phyloP scores from a whole-genome alignment of 2,888 invertebrate species.

The Caradrina kadenii region DNA sequence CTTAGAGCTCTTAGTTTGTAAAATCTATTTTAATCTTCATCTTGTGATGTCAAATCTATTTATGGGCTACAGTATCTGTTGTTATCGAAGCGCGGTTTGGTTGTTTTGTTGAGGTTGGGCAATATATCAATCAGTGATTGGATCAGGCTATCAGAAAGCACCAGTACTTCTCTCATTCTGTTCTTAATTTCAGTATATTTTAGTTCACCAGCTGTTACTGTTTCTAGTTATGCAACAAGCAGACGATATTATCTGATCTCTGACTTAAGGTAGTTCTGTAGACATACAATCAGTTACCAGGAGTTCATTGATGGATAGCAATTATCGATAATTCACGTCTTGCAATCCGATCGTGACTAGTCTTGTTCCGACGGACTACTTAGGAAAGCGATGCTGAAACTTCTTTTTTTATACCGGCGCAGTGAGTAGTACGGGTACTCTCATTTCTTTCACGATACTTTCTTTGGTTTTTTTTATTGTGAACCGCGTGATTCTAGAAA shows the following conservation, averaged over 20 bases:
- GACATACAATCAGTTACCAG: conserved; percentile 43
- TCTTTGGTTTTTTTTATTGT: neutral
- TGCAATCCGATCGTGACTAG: conserved; percentile 39
- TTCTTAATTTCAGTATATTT: conserved; percentile 3
- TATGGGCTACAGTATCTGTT: too few relatives aligned
- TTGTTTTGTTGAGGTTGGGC: neutral
- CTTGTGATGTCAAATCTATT: neutral
- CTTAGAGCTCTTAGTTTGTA: too few relatives aligned
- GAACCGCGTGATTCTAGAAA: neutral
- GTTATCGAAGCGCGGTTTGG: too few relatives aligned
- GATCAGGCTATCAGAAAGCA: neutral
- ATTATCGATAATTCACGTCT: conserved; percentile 30
- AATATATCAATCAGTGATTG: neutral
- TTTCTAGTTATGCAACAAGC: conserved; percentile 5
- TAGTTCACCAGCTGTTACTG: conserved; percentile 1
- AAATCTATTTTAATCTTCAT: neutral
- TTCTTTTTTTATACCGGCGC: neutral
- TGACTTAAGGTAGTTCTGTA: conserved; percentile 11
- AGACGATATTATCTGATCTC: conserved; percentile 31
- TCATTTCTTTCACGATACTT: neutral
- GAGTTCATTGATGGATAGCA: conserved; percentile 36
- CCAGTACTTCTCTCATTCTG: neutral
- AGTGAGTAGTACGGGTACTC: neutral
- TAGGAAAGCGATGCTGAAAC: conserved; percentile 18
- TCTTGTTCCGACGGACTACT: conserved; percentile 3